Percentiles rank a stretch among this genome's conserved stretches.
phyloP scores from a whole-genome alignment of 2,797 vertebrate species.

The Sorex maritimensis region DNA sequence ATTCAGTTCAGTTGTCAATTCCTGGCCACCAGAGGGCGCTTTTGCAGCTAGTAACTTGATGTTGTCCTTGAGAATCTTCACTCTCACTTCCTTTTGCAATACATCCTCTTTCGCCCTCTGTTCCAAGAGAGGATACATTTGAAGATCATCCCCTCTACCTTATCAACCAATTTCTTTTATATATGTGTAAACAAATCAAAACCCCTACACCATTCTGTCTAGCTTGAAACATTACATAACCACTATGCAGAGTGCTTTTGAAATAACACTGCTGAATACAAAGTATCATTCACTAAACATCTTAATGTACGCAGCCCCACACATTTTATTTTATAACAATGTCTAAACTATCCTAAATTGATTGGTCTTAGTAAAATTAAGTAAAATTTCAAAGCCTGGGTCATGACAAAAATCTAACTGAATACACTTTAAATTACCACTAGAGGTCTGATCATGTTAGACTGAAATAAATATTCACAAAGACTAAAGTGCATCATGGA shows the following conservation, averaged over 20 bases:
- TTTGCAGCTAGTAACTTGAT: constrained; percentile 95
- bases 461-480: constrained; percentile 26
- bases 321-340: neutral
- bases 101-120: constrained; percentile 99
- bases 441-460: neutral
- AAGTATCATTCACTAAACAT: neutral
- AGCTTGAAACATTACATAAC: neutral
- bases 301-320: neutral
- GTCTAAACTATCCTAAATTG: neutral
- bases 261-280: constrained; percentile 9
- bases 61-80: constrained; percentile 98
- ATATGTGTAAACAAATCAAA: constrained; percentile 6
- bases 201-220: neutral
- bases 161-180: neutral
- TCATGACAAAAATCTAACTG: neutral
- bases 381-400: constrained; percentile 26
- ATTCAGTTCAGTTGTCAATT: constrained; percentile 93
- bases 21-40: constrained; percentile 92
- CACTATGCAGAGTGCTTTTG: neutral
- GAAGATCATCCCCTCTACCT: neutral
- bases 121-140: constrained; percentile 64
- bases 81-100: constrained; percentile 98
- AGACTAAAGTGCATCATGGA: neutral
- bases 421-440: constrained; percentile 29
- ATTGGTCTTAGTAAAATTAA: neutral